phyloP scores from a whole-genome alignment of 2,797 vertebrate genomes.

The Sebastes trivittatus region DNA sequence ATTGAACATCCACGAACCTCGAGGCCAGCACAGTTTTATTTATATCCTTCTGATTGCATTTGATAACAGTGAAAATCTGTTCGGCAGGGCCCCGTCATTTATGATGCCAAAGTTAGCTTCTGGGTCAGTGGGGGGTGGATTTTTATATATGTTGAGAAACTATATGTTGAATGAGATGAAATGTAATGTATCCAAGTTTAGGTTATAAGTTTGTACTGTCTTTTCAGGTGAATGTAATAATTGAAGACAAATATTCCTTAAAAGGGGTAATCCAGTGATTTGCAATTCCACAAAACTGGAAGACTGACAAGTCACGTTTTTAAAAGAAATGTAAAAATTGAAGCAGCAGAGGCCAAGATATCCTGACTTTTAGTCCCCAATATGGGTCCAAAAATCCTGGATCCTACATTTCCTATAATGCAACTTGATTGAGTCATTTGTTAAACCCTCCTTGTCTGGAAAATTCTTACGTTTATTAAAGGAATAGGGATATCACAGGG shows the following conservation, averaged over 20 bases:
- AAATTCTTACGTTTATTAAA: not conserved
- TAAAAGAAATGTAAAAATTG: not conserved
- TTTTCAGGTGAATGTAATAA: not conserved
- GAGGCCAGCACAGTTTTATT: constrained; percentile 69
- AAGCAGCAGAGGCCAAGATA: not conserved
- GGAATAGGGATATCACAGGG: too few species aligned
- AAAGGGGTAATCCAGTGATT: not conserved
- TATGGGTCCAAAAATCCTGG: not conserved
- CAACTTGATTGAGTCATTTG: not conserved
- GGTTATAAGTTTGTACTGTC: not conserved
- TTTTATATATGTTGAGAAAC: not conserved
- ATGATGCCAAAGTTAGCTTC: not conserved
- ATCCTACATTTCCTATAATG: not conserved
- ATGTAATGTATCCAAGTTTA: not conserved
- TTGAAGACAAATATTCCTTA: not conserved
- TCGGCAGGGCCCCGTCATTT: not conserved
- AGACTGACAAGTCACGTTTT: not conserved
- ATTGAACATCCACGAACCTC: constrained; percentile 62
- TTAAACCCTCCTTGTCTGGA: not conserved
- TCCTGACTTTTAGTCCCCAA: not conserved
- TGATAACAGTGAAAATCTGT: constrained; percentile 41
- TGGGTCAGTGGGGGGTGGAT: constrained; percentile 4
- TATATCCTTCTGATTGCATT: constrained; percentile 62
- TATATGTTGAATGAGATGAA: not conserved
- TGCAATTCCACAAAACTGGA: not conserved